Base-by-base conservation (phyloP, 2,797 vertebrate species). In the Alectoris magna region DNA sequence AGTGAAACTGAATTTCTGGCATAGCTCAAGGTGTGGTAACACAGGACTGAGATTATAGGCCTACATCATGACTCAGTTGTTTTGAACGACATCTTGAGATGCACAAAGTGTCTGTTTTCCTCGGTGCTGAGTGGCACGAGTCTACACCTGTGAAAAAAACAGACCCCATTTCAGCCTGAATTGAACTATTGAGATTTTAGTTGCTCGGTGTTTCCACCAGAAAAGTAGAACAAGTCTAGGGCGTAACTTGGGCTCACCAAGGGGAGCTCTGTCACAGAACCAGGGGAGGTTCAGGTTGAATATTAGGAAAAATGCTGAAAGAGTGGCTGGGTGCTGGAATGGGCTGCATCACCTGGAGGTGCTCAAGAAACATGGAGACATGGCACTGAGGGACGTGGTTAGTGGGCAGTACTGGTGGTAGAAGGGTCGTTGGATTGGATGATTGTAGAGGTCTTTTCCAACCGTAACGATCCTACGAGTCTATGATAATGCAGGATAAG, bases 121-220 rank as follows among this genome's bases (percentile, higher is more conserved):
- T 56, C 48, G 24, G 0, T 4, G 5, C 23, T 9, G 41, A 60
- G 24, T 1, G 1, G 5, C 6, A 0, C 5, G 16, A 84, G 36
- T 26, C 68, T 22, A 67, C 72, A 55, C 24, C n/a, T 41, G 39
- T 60, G 23, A 18, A 91, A 69, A 86, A 17, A 10, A 13, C n/a
- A 46, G 34, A 8, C 62, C 38, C 72, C 44, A 63, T 58, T 48
- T 24, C 44, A n/a, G 22, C 39, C 83, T 44, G 39, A 53, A 41
- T 44, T 6, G 23, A 14, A 49, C 38, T 34, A 31, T 72, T 59
- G 3, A 19, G 59, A 29, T 55, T 84, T 76, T 55, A 74, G 29
- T 84, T 44, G 41, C 55, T 85, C 2, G 13, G 41, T 66, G 29
- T 43, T 82, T 76, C 71, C 70, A 27, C 19, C 53, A 19, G 29